phyloP scores from a whole-genome alignment of 1,140 invertebrate species.

The Trichonephila clavata region DNA sequence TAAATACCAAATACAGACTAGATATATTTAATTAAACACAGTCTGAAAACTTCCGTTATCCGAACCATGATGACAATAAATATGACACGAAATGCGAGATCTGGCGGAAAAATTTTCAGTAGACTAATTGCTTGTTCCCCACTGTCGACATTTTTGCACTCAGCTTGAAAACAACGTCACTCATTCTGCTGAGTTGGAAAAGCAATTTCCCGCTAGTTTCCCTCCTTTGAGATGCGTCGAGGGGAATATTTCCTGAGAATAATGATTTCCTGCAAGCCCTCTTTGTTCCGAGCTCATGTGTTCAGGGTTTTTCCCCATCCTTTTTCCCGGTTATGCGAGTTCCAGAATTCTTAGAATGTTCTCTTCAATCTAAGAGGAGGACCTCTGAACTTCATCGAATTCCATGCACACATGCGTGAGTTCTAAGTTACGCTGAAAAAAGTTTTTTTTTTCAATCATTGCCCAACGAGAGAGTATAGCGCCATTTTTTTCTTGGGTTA shows the following conservation, averaged over 20 bases:
- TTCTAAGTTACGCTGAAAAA: background rate
- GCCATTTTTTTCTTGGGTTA: background rate
- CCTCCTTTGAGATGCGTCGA: background rate
- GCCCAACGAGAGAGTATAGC: background rate
- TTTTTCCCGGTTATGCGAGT: background rate
- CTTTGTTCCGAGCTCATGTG: slow-evolving; percentile 55
- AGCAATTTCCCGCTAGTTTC: slow-evolving; percentile 61
- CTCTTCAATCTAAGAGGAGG: background rate
- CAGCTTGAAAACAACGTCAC: slow-evolving; percentile 29
- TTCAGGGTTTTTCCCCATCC: slow-evolving; percentile 16
- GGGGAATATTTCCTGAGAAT: slow-evolving; percentile 72
- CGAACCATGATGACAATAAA: background rate
- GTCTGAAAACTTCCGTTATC: background rate
- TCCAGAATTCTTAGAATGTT: slow-evolving; percentile 43
- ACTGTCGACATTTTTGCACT: background rate
- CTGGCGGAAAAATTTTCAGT: background rate
- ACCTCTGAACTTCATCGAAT: background rate
- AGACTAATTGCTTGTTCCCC: slow-evolving; percentile 19
- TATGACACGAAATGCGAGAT: background rate
- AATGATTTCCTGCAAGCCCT: slow-evolving; percentile 58
- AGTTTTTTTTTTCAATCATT: background rate
- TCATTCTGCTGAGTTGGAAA: slow-evolving; percentile 10
- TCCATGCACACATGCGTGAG: background rate
- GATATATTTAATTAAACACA: background rate
- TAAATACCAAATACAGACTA: too few species aligned